A percentile compares a stretch with the other conserved stretches of the same genome.
Evolutionary conservation across 1,140 invertebrate genomes (phyloP).

Genomic region (Marisa cornuarietis): DNA sequence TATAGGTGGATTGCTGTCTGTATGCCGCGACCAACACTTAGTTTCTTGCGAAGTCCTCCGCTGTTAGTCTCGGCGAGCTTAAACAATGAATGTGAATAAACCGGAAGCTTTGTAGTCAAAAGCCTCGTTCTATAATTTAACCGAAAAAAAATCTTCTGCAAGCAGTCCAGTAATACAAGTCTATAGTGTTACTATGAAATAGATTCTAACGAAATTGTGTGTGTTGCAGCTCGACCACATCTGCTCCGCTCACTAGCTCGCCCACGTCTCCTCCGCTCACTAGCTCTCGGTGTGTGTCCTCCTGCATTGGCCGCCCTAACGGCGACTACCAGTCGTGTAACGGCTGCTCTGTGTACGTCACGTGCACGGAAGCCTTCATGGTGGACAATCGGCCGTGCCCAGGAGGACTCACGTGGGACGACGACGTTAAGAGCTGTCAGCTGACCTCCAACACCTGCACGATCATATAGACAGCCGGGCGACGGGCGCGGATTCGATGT

Average conservation of each 20-base stretch:
- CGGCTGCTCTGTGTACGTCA: conserved; percentile 37
- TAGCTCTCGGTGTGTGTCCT: conserved; percentile 36
- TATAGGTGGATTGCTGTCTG: too few relatives aligned
- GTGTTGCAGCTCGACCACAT: too few relatives aligned
- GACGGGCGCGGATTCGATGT: background rate
- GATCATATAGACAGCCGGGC: background rate
- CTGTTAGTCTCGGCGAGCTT: too few relatives aligned
- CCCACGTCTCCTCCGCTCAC: background rate
- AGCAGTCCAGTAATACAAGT: too few relatives aligned
- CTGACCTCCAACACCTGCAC: conserved; percentile 13
- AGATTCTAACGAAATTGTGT: too few relatives aligned
- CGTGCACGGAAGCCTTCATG: conserved; percentile 39
- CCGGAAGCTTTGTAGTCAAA: too few relatives aligned
- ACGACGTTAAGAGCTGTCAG: conserved; percentile 35
- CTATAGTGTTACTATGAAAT: too few relatives aligned
- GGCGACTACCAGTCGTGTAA: conserved; percentile 50
- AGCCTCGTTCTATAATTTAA: too few relatives aligned
- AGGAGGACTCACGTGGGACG: conserved; percentile 38
- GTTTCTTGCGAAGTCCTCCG: too few relatives aligned
- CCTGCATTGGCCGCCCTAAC: conserved; percentile 33
- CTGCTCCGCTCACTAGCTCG: background rate
- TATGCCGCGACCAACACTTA: too few relatives aligned
- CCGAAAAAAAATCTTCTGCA: too few relatives aligned
- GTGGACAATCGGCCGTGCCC: conserved; percentile 41
- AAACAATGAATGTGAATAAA: too few relatives aligned